Evolutionary conservation across 2,113 vertebrate species (phyloP).

Genomic region (Nanorana parkeri): DNA sequence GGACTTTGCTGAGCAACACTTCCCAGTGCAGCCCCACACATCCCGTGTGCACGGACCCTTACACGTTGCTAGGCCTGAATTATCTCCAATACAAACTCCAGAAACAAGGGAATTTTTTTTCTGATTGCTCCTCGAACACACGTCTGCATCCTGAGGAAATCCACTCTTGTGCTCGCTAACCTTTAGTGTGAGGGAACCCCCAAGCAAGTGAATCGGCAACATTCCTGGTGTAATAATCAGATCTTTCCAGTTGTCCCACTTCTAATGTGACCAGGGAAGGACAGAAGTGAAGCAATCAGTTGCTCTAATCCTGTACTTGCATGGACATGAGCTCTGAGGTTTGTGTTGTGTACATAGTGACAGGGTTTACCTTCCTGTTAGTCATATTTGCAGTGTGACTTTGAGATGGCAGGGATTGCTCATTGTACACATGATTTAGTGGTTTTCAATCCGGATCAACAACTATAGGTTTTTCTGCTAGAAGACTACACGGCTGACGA

Average conservation of each 20-base stretch:
- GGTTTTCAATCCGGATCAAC: not conserved
- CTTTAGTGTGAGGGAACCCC: not conserved
- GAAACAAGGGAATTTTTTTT: no score
- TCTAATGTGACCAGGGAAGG: not conserved
- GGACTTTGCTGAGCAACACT: no score
- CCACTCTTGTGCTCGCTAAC: no score
- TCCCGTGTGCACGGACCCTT: no score
- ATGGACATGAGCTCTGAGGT: not conserved
- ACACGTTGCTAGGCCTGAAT: no score
- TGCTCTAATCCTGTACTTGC: not conserved
- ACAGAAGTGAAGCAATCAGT: not conserved
- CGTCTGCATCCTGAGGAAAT: no score
- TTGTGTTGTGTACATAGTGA: not conserved
- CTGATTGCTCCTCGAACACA: no score
- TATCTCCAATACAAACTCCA: no score
- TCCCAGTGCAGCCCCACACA: no score
- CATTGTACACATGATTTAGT: not conserved
- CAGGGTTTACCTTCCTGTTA: not conserved
- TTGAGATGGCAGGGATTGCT: not conserved
- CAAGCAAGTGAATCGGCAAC: not conserved
- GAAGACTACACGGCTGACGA: no score
- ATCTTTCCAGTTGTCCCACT: not conserved
- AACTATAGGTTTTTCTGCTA: no score
- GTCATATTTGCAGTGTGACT: slow-evolving; percentile 11
- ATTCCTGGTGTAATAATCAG: slow-evolving; percentile 7